Percentiles rank a stretch among this genome's conserved stretches.
These are phyloP conservation scores for Drosophila fungiperda DNA, from an alignment of 2,888 invertebrate species.

Conservation along the genomic window DNA sequence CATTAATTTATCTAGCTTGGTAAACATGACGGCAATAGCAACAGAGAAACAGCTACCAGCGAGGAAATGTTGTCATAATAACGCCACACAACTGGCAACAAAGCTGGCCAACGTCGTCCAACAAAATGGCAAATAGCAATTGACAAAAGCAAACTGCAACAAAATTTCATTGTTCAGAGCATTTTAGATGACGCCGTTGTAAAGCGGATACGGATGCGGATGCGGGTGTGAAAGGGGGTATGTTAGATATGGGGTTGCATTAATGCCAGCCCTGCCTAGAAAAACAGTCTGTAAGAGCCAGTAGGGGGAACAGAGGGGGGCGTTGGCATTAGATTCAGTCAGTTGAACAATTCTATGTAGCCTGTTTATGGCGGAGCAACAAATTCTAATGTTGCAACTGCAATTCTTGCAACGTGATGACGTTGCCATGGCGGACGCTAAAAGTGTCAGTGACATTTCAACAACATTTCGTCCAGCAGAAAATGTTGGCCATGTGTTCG, in stretches of 20 bases:
- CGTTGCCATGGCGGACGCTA: slow-evolving; percentile 39
- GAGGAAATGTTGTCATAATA: slow-evolving; percentile 61
- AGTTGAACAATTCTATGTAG: slow-evolving; percentile 32
- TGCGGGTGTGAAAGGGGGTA: slow-evolving; percentile 18
- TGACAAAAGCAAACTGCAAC: slow-evolving; percentile 39
- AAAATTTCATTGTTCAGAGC: slow-evolving; percentile 56
- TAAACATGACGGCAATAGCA: slow-evolving; percentile 21
- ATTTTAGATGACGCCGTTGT: slow-evolving; percentile 39
- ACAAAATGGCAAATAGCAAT: slow-evolving; percentile 21
- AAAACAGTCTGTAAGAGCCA: not conserved
- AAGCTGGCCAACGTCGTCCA: slow-evolving; percentile 10
- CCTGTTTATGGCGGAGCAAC: slow-evolving; percentile 45
- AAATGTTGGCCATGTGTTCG: slow-evolving; percentile 23
- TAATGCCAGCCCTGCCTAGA: slow-evolving; percentile 40
- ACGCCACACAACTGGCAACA: slow-evolving; percentile 38
- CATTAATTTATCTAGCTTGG: slow-evolving; percentile 24
- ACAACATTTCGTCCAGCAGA: slow-evolving; percentile 29
- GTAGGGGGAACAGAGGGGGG: not conserved
- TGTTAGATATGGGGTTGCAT: slow-evolving; percentile 52
- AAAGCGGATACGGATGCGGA: slow-evolving; percentile 37
- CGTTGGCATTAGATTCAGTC: not conserved
- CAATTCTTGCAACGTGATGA: slow-evolving; percentile 21
- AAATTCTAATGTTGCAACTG: slow-evolving; percentile 55
- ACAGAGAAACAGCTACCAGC: slow-evolving; percentile 1
- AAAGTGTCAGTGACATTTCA: slow-evolving; percentile 65